These are phyloP conservation scores for Brachymystax lenok DNA, from an alignment of 2,797 vertebrate species.

Conservation along the genomic window DNA sequence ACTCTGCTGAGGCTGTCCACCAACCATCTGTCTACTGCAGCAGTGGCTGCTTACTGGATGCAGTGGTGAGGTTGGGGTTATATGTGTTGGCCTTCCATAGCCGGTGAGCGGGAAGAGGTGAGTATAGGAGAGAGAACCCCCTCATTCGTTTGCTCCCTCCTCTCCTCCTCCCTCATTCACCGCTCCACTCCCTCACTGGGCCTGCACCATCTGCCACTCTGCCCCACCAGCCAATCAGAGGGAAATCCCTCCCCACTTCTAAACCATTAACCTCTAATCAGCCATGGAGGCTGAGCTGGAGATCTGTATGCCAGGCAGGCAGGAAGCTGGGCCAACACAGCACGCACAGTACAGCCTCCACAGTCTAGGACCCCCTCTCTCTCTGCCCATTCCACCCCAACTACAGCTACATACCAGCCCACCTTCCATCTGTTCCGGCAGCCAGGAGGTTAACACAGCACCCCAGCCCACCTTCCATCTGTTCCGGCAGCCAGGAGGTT, in stretches of 20 bases:
- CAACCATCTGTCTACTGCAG: neutral
- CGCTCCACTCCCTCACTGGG: conserved; percentile 28
- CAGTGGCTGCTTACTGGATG: neutral
- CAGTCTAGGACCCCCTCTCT: neutral
- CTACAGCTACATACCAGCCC: neutral
- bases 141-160: conserved; percentile 48
- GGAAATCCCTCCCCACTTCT: conserved; percentile 60
- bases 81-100: neutral
- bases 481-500: too few species aligned
- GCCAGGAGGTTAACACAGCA: too few species aligned
- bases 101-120: neutral
- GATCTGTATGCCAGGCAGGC: conserved; percentile 62
- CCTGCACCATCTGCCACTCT: conserved; percentile 89
- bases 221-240: conserved; percentile 75
- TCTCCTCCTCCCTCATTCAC: conserved; percentile 32
- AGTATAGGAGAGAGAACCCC: conserved; percentile 45
- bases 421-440: too few species aligned
- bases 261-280: conserved; percentile 90
- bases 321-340: conserved; percentile 75
- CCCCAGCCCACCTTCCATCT: neutral
- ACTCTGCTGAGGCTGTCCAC: neutral
- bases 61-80: neutral
- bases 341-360: conserved; percentile 18
- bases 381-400: too few species aligned
- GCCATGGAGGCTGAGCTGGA: conserved; percentile 75